Evolutionary conservation across 2,113 vertebrate species (phyloP), one percentile per base, ranked within the genome.

Genomic region (Lampris incognitus): DNA sequence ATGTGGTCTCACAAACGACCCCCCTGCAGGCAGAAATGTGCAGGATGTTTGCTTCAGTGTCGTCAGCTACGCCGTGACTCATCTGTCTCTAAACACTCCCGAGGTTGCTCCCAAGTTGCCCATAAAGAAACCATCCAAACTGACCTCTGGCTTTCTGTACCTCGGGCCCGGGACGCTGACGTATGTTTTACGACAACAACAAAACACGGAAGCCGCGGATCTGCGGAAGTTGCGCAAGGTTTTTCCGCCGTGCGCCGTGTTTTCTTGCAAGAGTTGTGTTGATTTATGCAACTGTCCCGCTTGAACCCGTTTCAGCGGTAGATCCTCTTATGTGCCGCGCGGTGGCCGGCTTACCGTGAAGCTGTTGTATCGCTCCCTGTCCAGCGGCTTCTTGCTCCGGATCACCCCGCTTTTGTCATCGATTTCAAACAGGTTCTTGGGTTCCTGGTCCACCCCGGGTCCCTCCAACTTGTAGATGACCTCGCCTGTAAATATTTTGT

Each of bases 391-490:
- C 0, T 96, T 98, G 87, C 98, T 96, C 83, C 94, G 95, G 66
- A 99, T 97, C 38, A 95, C 90, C 57, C 98, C 98, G 0, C 94
- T 96, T 91, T 94, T 94, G 72, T 96, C 97, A 73, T 98, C 97
- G 0, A 99, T 98, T 90, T 96, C 96, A 92, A 99, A 99, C 69
- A 97, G 78, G 40, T 96, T 95, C 58, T 91, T 94, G 8, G 98
- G 98, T 9, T 97, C 95, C 89, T 98, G 96, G 1, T 99, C 97
- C 71, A 99, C 97, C 0, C 97, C 98, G 0, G 96, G 96, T 0
- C 98, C 98, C 85, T 98, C 97, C 88, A 99, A 94, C 89, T 96
- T 99, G 91, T 99, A 99, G 90, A 99, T 94, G 81, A 99, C 96
- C 1, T 96, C 92, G 0, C 96, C 96, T 0, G 92, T 94, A 55